phyloP scores from a whole-genome alignment of 2,888 invertebrate genomes.

The Girardia tigrina region DNA sequence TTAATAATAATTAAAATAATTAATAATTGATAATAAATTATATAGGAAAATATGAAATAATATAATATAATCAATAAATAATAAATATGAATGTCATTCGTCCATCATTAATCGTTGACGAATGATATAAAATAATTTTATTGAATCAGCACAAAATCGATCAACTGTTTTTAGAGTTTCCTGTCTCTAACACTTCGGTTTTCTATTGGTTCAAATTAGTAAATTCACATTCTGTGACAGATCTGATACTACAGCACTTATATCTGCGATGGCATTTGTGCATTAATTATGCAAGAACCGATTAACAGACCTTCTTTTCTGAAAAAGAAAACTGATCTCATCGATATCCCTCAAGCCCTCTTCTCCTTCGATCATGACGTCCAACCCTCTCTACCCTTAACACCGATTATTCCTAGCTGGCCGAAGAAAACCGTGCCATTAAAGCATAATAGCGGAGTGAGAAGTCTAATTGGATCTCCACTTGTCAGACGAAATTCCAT shows the following conservation, averaged over 20 bases:
- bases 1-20: no score
- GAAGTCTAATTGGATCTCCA: not conserved
- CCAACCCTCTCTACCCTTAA: not conserved
- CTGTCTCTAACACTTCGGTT: not conserved
- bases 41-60: no score
- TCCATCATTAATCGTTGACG: no score
- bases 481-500: not conserved
- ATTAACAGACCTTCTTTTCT: not conserved
- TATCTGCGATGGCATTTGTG: not conserved
- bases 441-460: not conserved
- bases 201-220: slow-evolving; percentile 10
- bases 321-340: not conserved
- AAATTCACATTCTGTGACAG: not conserved
- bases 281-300: not conserved
- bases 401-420: not conserved
- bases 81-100: no score
- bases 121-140: no score
- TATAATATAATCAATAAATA: no score
- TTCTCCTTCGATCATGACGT: not conserved
- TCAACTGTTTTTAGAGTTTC: slow-evolving; percentile 6
- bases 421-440: not conserved
- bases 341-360: not conserved
- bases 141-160: no score
- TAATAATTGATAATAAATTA: no score
- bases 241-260: not conserved